These are phyloP conservation scores for Pseudopipra pipra DNA, from an alignment of 2,113 vertebrate species.

Conservation along the genomic window DNA sequence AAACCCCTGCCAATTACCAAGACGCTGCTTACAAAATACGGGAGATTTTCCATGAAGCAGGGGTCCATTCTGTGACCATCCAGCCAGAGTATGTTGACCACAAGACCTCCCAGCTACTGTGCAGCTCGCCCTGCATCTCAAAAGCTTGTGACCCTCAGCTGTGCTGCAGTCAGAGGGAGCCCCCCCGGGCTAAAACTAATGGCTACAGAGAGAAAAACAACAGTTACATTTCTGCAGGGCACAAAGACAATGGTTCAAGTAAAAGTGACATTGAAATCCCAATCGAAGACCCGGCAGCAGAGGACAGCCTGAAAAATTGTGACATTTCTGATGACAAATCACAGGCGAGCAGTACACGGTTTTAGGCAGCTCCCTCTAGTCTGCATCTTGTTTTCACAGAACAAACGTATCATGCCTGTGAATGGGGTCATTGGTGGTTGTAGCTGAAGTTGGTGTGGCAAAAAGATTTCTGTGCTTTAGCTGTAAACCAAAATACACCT, in stretches of 20 bases:
- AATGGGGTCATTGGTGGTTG: not conserved
- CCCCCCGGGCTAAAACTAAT: constrained; percentile 24
- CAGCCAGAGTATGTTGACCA: constrained; percentile 75
- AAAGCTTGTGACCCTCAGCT: constrained; percentile 67
- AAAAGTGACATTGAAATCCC: constrained; percentile 40
- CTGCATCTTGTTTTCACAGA: not conserved
- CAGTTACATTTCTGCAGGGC: not conserved
- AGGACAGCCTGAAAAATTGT: not conserved
- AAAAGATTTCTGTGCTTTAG: not conserved
- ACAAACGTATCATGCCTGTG: not conserved
- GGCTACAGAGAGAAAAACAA: constrained; percentile 58
- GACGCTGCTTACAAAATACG: constrained; percentile 68
- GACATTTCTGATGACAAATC: not conserved
- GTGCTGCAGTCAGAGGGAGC: constrained; percentile 75
- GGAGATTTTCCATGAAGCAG: constrained; percentile 77
- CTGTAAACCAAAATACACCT: constrained; percentile 12
- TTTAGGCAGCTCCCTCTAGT: constrained; percentile 43
- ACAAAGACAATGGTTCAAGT: not conserved
- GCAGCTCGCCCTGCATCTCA: constrained; percentile 76
- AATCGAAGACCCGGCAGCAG: not conserved
- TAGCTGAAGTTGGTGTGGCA: constrained; percentile 5
- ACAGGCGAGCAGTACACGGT: constrained; percentile 52
- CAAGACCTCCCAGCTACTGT: constrained; percentile 40
- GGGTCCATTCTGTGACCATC: constrained; percentile 82
- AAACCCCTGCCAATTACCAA: constrained; percentile 45